These are phyloP conservation scores for Mayetiola destructor DNA, from an alignment of 2,888 invertebrate species.

Conservation along the genomic window DNA sequence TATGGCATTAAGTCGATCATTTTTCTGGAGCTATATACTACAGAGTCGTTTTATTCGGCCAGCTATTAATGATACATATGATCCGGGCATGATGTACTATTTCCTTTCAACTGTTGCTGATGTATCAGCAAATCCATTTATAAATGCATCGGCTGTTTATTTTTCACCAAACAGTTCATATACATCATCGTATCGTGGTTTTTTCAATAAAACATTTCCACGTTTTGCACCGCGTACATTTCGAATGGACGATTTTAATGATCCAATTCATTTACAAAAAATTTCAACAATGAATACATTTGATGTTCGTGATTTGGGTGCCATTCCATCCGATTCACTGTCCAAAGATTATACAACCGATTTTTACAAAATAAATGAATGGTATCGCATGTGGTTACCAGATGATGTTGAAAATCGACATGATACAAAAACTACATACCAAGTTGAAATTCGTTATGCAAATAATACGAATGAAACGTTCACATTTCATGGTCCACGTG, in stretches of 20 bases:
- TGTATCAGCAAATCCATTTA: constrained; percentile 79
- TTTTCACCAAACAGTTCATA: constrained; percentile 90
- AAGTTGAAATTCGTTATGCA: constrained; percentile 84
- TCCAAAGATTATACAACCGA: constrained; percentile 83
- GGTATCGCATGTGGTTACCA: constrained; percentile 86
- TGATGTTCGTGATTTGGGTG: constrained; percentile 70
- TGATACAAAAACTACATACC: constrained; percentile 83
- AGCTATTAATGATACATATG: constrained; percentile 81
- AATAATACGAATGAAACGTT: constrained; percentile 93
- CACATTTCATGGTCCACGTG: constrained; percentile 87
- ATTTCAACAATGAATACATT: constrained; percentile 93
- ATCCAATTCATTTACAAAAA: constrained; percentile 86
- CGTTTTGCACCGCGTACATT: constrained; percentile 88
- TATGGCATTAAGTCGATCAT: constrained; percentile 89
- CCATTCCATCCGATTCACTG: constrained; percentile 60
- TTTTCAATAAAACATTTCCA: constrained; percentile 91
- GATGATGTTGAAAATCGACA: constrained; percentile 69
- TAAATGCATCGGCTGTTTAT: constrained; percentile 86
- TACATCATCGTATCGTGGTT: constrained; percentile 84
- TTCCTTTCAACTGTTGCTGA: constrained; percentile 90
- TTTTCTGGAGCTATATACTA: constrained; percentile 89
- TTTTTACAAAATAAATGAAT: constrained; percentile 82
- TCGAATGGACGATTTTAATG: constrained; percentile 84
- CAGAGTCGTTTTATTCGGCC: constrained; percentile 82
- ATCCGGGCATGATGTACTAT: constrained; percentile 97